Evolutionary conservation across 2,113 vertebrate genomes (phyloP).

Genomic region (Trichomycterus rosablanca): DNA sequence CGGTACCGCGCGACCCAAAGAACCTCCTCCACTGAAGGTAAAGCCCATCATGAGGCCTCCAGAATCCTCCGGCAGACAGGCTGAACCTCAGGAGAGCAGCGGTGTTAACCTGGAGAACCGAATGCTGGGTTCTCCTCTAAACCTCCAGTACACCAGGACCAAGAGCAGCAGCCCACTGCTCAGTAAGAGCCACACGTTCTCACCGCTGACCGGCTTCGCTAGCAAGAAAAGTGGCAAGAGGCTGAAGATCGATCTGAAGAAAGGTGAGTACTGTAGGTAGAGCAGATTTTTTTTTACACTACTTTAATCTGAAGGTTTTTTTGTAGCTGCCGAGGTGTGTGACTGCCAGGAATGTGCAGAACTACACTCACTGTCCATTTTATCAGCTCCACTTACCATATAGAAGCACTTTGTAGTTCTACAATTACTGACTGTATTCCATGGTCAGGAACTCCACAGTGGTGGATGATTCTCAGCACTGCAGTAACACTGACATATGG

Average conservation of each 20-base stretch:
- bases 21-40: constrained; percentile 68
- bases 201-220: constrained; percentile 74
- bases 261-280: constrained; percentile 70
- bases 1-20: constrained; percentile 63
- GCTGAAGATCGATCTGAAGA: constrained; percentile 90
- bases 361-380: too few relatives aligned
- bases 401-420: too few relatives aligned
- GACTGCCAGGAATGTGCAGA: too few relatives aligned
- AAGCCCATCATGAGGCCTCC: constrained; percentile 67
- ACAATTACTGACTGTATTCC: too few relatives aligned
- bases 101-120: constrained; percentile 39
- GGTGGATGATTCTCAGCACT: too few relatives aligned
- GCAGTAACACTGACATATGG: too few relatives aligned
- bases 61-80: constrained; percentile 49
- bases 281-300: too few relatives aligned
- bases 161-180: constrained; percentile 54
- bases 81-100: constrained; percentile 48
- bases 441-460: too few relatives aligned
- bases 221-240: constrained; percentile 82
- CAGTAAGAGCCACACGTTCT: constrained; percentile 71
- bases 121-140: constrained; percentile 14
- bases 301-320: too few relatives aligned
- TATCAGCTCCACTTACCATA: too few relatives aligned
- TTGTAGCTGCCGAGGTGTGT: too few relatives aligned
- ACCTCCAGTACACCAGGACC: constrained; percentile 55